Conservation (phyloP, 1,140 invertebrate species). For the Proales similis region DNA sequence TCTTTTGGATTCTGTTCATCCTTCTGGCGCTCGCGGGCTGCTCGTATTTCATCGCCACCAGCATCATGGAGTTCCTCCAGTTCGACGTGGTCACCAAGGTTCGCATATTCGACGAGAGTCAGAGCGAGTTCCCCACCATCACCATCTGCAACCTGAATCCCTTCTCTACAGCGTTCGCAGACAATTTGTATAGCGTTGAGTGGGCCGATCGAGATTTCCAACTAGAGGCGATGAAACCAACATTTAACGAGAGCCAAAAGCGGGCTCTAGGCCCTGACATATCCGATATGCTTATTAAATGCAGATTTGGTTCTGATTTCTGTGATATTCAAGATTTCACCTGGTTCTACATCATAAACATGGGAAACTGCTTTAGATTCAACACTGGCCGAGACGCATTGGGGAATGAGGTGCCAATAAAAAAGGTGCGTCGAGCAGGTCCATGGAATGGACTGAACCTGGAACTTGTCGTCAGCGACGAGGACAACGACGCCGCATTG, state of each 20-base stretch:
- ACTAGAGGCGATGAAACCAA: background rate
- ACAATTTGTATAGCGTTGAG: too few relatives aligned
- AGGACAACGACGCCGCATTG: background rate
- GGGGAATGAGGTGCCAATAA: background rate
- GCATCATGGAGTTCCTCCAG: background rate
- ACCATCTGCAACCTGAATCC: conserved; percentile 16
- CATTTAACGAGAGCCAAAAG: too few relatives aligned
- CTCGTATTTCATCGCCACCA: background rate
- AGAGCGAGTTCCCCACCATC: conserved; percentile 7
- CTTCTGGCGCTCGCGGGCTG: background rate
- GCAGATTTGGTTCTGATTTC: background rate
- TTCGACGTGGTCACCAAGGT: conserved; percentile 20
- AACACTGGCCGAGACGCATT: background rate
- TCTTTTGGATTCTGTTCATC: conserved; percentile 8
- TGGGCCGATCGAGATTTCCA: too few relatives aligned
- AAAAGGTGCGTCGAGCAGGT: background rate
- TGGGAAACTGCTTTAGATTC: background rate
- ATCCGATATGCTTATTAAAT: background rate
- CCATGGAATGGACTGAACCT: background rate
- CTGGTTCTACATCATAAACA: background rate
- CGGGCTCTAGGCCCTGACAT: background rate
- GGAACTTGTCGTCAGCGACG: background rate
- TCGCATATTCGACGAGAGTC: background rate
- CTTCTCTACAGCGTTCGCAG: too few relatives aligned
- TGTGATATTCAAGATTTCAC: background rate